Base-by-base conservation (phyloP, 2,797 vertebrate species). In the Setipinna tenuifilis region DNA sequence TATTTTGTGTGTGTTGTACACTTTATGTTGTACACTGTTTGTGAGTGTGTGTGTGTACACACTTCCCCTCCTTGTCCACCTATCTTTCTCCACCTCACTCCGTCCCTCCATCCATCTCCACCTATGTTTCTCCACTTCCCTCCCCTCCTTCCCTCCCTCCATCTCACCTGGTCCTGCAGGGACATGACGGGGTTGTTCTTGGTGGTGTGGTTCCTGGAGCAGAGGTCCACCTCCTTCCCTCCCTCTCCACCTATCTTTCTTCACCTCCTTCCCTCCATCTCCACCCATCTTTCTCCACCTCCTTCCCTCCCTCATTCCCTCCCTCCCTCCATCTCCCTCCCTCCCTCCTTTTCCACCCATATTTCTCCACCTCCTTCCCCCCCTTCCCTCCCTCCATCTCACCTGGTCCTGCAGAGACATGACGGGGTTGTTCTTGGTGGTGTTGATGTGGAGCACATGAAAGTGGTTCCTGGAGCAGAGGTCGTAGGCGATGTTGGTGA, bases 141-240 rank as follows among this genome's bases (percentile, higher is more conserved):
- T 41, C 35, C 35, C n/a, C 61, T n/a, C n/a, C 65, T 16, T 71
- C 28, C 28, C 25, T 71, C 21, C 1, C 62, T 68, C 65, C 21
- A 4, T 19, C 31, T 78, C 93, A 99, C 98, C 97, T 99, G 98
- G 95, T 99, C 98, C 94, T 99, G 98, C 78, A 99, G 94, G 89
- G 98, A 99, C 98, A 99, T 99, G 91, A 99, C 98, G 0, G 98
- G 98, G 92, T 99, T 99, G 93, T 99, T 99, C 96, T 98, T 99
- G 94, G 97, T 99, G 93, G 98, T 99, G 94, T 93, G 98, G 93
- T 99, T 99, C 94, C 96, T 98, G 0, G 96, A 97, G 85, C 98
- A 99, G 87, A 99, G 94, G 93, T 99, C 98, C n/a, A n/a, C n/a
- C n/a, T n/a, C n/a, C n/a, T n/a, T n/a, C n/a, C n/a, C n/a, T n/a